Conservation (phyloP, 2,888 invertebrate genomes). For the Rhingia campestris region DNA sequence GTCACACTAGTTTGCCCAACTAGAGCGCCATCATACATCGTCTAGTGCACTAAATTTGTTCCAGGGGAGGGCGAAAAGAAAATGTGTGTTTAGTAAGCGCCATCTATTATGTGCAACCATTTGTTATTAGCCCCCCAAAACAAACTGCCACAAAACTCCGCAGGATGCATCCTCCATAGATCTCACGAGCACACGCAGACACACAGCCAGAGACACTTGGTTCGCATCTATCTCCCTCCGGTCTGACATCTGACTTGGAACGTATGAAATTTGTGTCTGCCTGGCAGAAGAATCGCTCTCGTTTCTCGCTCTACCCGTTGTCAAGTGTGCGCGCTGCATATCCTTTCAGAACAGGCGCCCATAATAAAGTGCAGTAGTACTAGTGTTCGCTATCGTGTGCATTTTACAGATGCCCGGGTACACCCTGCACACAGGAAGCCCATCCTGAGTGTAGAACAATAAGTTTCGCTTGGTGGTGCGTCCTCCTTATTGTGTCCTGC, state of each 20-base stretch:
- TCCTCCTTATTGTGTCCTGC: slow-evolving; percentile 72
- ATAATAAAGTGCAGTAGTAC: slow-evolving; percentile 65
- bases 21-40: slow-evolving; percentile 48
- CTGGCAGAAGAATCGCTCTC: slow-evolving; percentile 54
- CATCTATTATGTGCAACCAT: slow-evolving; percentile 74
- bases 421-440: slow-evolving; percentile 48
- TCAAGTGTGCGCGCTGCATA: slow-evolving; percentile 60
- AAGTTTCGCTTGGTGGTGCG: slow-evolving; percentile 68
- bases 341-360: slow-evolving; percentile 68
- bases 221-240: slow-evolving; percentile 70
- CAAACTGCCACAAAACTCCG: slow-evolving; percentile 73
- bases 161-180: slow-evolving; percentile 65
- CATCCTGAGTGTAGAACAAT: slow-evolving; percentile 66
- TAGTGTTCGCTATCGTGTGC: slow-evolving; percentile 49
- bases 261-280: slow-evolving; percentile 72
- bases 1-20: neutral
- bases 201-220: slow-evolving; percentile 34
- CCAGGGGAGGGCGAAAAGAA: slow-evolving; percentile 35
- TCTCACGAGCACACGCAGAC: slow-evolving; percentile 3
- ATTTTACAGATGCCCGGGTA: slow-evolving; percentile 57
- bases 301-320: slow-evolving; percentile 35
- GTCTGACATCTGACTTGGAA: slow-evolving; percentile 73
- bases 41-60: slow-evolving; percentile 72
- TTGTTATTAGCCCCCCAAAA: slow-evolving; percentile 73
- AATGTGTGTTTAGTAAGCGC: slow-evolving; percentile 74